phyloP scores from a whole-genome alignment of 2,888 invertebrate species.

The Ormyrus rosae region DNA sequence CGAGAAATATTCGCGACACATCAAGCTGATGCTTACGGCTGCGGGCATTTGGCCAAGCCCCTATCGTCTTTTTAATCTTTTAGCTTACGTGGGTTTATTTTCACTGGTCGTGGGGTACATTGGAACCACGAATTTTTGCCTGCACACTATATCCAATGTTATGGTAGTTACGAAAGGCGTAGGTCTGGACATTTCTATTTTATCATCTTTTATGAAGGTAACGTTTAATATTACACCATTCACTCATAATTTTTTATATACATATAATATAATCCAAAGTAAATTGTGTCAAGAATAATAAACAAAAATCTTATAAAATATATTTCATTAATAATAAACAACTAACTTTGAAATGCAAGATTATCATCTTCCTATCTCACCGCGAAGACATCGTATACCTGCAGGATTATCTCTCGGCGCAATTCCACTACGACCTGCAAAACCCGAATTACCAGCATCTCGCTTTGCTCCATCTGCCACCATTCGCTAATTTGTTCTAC shows the following conservation, averaged over 20 bases:
- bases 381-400: constrained; percentile 22
- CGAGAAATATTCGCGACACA: neutral
- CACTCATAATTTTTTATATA: too few relatives aligned
- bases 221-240: too few relatives aligned
- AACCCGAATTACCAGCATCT: neutral
- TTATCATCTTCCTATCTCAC: neutral
- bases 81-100: too few relatives aligned
- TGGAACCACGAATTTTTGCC: neutral
- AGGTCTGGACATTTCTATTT: neutral
- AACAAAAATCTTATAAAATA: too few relatives aligned
- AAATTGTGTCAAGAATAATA: too few relatives aligned
- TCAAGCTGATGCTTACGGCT: neutral
- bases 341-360: too few relatives aligned
- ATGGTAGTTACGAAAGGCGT: neutral
- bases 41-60: constrained; percentile 30
- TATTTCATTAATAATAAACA: too few relatives aligned
- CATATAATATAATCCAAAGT: too few relatives aligned
- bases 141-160: neutral
- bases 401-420: neutral
- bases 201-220: neutral
- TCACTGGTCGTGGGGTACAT: too few relatives aligned
- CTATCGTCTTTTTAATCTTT: constrained; percentile 41
- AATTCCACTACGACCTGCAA: neutral
- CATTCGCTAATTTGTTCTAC: neutral
- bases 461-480: neutral